phyloP scores from a whole-genome alignment of 2,888 invertebrate species.

The Epinotia bilunana region DNA sequence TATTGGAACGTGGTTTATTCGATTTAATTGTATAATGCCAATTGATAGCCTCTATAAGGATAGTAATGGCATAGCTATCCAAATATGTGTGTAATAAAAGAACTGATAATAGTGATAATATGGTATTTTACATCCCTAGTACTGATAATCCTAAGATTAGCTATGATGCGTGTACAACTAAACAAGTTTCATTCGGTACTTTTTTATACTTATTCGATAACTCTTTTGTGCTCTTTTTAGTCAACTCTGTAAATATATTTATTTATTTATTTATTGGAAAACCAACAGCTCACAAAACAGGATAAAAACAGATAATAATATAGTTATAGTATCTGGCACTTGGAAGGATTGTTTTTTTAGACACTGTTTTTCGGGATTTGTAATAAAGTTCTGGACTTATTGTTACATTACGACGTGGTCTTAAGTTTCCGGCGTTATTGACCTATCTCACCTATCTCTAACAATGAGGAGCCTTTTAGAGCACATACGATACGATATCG shows the following conservation, averaged over 20 bases:
- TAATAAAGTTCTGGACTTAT: conserved; percentile 11
- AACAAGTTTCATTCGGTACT: conserved; percentile 20
- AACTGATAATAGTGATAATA: conserved; percentile 70
- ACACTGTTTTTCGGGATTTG: neutral
- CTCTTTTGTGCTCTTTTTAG: conserved; percentile 47
- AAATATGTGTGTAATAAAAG: conserved; percentile 63
- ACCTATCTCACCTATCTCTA: conserved; percentile 36
- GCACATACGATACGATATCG: conserved; percentile 47
- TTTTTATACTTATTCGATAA: conserved; percentile 48
- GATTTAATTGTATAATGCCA: conserved; percentile 69
- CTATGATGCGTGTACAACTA: conserved; percentile 23
- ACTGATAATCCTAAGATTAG: conserved; percentile 45
- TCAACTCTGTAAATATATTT: conserved; percentile 47
- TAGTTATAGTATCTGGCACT: neutral
- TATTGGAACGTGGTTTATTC: conserved; percentile 59
- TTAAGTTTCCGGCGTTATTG: conserved; percentile 35
- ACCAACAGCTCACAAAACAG: no score
- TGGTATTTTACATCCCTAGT: conserved; percentile 59
- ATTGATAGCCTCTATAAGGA: conserved; percentile 64
- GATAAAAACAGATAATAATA: no score
- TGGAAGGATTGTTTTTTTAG: neutral
- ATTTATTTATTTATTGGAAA: neutral
- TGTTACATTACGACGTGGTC: conserved; percentile 4
- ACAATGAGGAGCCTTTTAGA: conserved; percentile 43
- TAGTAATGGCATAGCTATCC: conserved; percentile 61